phyloP scores from a whole-genome alignment of 2,797 vertebrate species.

The Epinephelus malabaricus region DNA sequence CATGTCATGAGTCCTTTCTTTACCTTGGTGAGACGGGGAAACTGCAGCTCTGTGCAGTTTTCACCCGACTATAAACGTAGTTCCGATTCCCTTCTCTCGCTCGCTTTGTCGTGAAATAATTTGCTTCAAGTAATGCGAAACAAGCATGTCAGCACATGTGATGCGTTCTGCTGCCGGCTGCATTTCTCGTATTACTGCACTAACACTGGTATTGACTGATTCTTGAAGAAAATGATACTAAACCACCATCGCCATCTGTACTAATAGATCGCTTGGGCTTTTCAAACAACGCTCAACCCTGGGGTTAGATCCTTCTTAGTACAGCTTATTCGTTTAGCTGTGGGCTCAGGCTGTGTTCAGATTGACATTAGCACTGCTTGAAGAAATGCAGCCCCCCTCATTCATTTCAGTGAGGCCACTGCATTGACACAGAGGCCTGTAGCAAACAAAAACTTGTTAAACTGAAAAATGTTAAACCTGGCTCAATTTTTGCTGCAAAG shows the following conservation, averaged over 20 bases:
- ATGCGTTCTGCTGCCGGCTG: constrained; percentile 24
- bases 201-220: background rate
- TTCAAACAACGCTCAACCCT: constrained; percentile 10
- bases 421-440: background rate
- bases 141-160: constrained; percentile 30
- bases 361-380: constrained; percentile 11
- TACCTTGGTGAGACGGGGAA: background rate
- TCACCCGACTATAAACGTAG: constrained; percentile 4
- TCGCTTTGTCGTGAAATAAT: constrained; percentile 35
- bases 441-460: background rate
- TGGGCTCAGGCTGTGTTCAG: constrained; percentile 4
- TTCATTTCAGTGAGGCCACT: background rate
- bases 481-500: no score
- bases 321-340: constrained; percentile 23
- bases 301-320: constrained; percentile 21
- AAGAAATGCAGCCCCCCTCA: background rate
- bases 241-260: constrained; percentile 22
- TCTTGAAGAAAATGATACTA: constrained; percentile 30
- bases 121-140: constrained; percentile 37
- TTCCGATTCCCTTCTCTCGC: constrained; percentile 27
- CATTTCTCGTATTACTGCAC: constrained; percentile 3
- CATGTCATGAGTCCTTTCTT: constrained; percentile 27
- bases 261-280: constrained; percentile 25
- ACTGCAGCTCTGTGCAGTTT: constrained; percentile 31
- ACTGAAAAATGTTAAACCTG: no score